Base-by-base conservation (phyloP, 30 jellyfish, hydroid and myxozoan species). In the Pelagia noctiluca region DNA sequence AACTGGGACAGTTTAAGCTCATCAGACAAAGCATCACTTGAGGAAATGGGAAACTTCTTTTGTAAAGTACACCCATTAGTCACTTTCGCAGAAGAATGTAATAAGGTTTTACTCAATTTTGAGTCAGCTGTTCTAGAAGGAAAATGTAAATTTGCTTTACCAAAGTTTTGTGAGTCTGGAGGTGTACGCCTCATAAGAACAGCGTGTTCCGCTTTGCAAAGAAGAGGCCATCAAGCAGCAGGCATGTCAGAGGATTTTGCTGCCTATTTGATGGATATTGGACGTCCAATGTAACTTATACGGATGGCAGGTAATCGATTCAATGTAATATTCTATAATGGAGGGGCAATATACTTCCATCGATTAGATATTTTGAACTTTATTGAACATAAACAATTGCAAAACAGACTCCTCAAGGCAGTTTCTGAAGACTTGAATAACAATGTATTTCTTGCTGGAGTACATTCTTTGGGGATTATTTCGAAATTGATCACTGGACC, bases 391-490 rank as follows among this genome's bases (percentile, higher is more conserved):
- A n/a, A 46, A 52, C 22, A 50, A 2, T 16, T 7, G 11, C 7
- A 18, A 48, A 69, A 82, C 66, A 26, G 66, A 21, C 64, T 82
- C 1, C 35, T 82, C 3, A 21, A 36, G 0, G 92, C 92, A 0
- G 92, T 82, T 35, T 11, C 22, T 16, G 87, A 66, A 49, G 87
- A 66, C 46, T n/a, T n/a, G n/a, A n/a, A n/a, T n/a, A n/a, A n/a
- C n/a, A n/a, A n/a, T n/a, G n/a, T n/a, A n/a, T n/a, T n/a, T n/a
- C n/a, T n/a, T n/a, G n/a, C n/a, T n/a, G n/a, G n/a, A n/a, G n/a
- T n/a, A n/a, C n/a, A n/a, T n/a, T n/a, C n/a, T n/a, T n/a, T n/a
- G n/a, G n/a, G n/a, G n/a, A n/a, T n/a, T n/a, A n/a, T n/a, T n/a
- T n/a, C n/a, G n/a, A n/a, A n/a, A n/a, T n/a, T n/a, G n/a, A n/a